Conservation (phyloP, 2,888 invertebrate genomes). For the Meta bourneti region DNA sequence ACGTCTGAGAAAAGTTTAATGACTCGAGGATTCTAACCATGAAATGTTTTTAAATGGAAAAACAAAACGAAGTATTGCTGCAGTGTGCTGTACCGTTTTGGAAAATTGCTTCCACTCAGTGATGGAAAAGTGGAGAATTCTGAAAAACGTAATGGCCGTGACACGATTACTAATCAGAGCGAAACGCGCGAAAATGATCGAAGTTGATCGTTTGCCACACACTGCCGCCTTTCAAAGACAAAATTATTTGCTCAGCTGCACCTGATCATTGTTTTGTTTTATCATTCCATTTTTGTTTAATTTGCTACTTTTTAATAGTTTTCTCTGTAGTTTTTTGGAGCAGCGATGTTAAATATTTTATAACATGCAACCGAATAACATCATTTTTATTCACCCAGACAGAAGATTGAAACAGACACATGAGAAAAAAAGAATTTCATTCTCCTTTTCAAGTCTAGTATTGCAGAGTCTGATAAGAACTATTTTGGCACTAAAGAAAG, state of each 20-base stretch:
- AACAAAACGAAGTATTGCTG: not conserved
- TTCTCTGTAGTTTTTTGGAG: not conserved
- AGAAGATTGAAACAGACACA: no score
- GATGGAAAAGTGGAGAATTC: slow-evolving; percentile 11
- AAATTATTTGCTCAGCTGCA: not conserved
- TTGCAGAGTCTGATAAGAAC: no score
- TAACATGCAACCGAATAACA: no score
- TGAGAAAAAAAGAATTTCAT: no score
- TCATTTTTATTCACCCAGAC: no score
- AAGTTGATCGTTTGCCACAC: slow-evolving; percentile 25
- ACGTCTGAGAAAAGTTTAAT: slow-evolving; percentile 6
- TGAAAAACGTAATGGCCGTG: slow-evolving; percentile 49
- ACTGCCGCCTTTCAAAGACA: not conserved
- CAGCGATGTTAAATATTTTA: not conserved
- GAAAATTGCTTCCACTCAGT: slow-evolving; percentile 37
- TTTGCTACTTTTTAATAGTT: not conserved
- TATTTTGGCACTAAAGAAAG: no score
- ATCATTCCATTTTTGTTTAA: not conserved
- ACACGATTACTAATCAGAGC: slow-evolving; percentile 68
- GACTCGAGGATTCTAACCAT: slow-evolving; percentile 16
- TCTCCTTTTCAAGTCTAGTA: no score
- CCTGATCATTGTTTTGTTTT: not conserved
- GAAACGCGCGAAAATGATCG: slow-evolving; percentile 58
- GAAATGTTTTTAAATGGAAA: slow-evolving; percentile 39
- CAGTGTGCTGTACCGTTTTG: not conserved